Conservation (phyloP, 2,888 invertebrate species). For the Machimus rusticus region DNA sequence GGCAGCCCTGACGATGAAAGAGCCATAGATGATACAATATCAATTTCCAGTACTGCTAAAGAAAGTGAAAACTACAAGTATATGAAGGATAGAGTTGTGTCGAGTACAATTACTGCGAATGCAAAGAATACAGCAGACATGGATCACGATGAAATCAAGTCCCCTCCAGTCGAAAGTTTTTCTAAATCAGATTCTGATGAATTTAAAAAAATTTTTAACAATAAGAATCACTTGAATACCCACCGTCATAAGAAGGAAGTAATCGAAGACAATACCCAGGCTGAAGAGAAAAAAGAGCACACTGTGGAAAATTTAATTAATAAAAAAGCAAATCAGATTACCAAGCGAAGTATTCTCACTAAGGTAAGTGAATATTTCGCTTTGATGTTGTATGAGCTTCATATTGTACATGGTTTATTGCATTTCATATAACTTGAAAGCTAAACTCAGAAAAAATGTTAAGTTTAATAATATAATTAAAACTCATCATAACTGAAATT, state of each 20-base stretch:
- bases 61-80: conserved; percentile 9
- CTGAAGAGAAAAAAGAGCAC: neutral
- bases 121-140: neutral
- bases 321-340: neutral
- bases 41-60: conserved; percentile 7
- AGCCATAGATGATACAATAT: neutral
- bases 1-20: neutral
- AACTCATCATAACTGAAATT: neutral
- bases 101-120: neutral
- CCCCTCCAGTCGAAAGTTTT: conserved; percentile 30
- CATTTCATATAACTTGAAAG: conserved; percentile 16
- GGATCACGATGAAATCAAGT: conserved; percentile 1
- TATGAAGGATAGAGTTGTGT: neutral
- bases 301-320: neutral
- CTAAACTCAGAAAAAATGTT: neutral
- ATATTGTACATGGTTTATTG: neutral
- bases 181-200: conserved; percentile 28
- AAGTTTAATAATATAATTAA: neutral
- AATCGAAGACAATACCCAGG: neutral
- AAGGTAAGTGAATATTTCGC: conserved; percentile 6
- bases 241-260: neutral
- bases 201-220: neutral
- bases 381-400: neutral
- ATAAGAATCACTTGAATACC: neutral
- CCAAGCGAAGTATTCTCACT: neutral